These are phyloP conservation scores for Miltochrista miniata DNA, from an alignment of 2,888 invertebrate species.

Conservation along the genomic window DNA sequence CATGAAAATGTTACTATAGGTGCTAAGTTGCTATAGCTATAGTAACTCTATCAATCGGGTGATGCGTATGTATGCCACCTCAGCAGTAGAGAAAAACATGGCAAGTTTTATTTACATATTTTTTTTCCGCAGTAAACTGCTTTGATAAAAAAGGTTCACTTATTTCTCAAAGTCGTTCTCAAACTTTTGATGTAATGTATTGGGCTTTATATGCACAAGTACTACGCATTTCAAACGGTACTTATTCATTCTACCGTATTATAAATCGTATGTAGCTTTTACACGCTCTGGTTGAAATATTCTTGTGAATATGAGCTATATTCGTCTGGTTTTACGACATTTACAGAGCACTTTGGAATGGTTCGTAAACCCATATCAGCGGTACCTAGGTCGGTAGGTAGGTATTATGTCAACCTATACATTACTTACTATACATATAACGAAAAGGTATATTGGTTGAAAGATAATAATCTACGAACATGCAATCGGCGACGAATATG, in stretches of 20 bases:
- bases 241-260: neutral
- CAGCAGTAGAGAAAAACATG: too few relatives aligned
- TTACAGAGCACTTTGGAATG: neutral
- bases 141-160: too few relatives aligned
- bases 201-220: neutral
- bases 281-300: neutral
- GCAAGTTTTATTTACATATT: too few relatives aligned
- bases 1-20: too few relatives aligned
- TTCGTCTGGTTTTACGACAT: neutral
- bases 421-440: slow-evolving; percentile 1
- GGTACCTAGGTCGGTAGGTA: neutral
- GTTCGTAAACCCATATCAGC: slow-evolving; percentile 1
- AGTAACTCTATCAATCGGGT: too few relatives aligned
- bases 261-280: neutral
- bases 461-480: slow-evolving; percentile 25
- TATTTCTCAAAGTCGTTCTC: too few relatives aligned
- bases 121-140: too few relatives aligned
- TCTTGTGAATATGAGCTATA: neutral
- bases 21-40: too few relatives aligned
- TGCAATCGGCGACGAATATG: slow-evolving; percentile 24
- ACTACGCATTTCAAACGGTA: neutral
- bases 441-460: neutral
- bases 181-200: neutral
- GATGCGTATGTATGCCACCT: too few relatives aligned
- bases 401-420: neutral